These are phyloP conservation scores for Anseranas semipalmata DNA, from an alignment of 2,113 vertebrate species.

Conservation along the genomic window DNA sequence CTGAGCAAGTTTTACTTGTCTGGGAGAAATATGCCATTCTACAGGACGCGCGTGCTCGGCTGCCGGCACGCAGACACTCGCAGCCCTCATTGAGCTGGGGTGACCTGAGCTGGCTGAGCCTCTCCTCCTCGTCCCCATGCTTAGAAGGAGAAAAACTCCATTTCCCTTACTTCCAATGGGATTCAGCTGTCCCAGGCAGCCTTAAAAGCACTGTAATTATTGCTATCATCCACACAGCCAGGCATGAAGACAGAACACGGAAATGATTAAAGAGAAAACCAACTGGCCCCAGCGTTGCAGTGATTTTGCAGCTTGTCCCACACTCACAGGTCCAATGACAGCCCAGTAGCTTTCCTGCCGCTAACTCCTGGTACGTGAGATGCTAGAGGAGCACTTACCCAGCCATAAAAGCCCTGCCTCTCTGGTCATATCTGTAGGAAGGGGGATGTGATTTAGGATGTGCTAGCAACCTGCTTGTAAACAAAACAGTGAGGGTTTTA, in stretches of 20 bases:
- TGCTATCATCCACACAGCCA: not conserved
- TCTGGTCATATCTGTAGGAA: not conserved
- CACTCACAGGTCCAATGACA: not conserved
- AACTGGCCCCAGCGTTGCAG: fast-evolving
- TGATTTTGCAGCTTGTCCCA: not conserved
- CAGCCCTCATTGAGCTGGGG: fast-evolving
- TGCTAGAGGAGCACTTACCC: not conserved
- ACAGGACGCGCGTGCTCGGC: fast-evolving
- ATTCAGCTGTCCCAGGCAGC: not conserved
- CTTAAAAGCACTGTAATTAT: not conserved
- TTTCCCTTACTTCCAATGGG: not conserved
- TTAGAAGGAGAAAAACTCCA: not conserved
- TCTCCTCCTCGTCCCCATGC: not conserved
- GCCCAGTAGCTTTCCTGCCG: not conserved
- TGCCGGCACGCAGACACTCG: fast-evolving
- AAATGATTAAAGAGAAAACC: not conserved
- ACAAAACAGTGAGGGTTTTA: not conserved
- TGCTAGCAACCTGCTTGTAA: not conserved
- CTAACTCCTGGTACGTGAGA: no score
- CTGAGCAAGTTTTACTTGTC: not conserved
- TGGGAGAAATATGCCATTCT: not conserved
- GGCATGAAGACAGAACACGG: not conserved
- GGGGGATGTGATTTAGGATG: not conserved
- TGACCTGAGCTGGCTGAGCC: not conserved
- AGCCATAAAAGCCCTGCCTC: not conserved